Evolutionary conservation across 2,797 vertebrate genomes (phyloP).

Genomic region (Delichon dasypus): DNA sequence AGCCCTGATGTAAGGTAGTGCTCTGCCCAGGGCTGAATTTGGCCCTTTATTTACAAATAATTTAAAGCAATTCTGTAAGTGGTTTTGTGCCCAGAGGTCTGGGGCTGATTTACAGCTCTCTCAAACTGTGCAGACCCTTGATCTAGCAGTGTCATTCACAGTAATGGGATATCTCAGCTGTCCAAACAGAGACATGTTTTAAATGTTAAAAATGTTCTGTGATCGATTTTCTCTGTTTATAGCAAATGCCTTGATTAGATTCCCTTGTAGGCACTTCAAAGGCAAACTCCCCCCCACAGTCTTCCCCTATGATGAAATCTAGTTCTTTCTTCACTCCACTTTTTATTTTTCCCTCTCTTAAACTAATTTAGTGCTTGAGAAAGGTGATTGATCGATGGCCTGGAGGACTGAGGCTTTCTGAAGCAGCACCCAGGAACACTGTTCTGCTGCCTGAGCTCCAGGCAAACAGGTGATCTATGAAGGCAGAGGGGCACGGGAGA

Average conservation of each 20-base stretch:
- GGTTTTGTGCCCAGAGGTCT: conserved; percentile 45
- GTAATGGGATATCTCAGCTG: conserved; percentile 66
- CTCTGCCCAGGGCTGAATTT: neutral
- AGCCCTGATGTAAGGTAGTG: neutral
- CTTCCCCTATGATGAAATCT: conserved; percentile 13
- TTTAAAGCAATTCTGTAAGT: conserved; percentile 53
- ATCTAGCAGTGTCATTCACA: conserved; percentile 37
- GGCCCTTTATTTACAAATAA: conserved; percentile 43
- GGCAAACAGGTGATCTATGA: neutral
- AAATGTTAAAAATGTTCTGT: conserved; percentile 66
- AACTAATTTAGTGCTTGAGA: conserved; percentile 20
- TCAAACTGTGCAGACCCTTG: conserved; percentile 52
- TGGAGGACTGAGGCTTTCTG: neutral
- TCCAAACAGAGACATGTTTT: conserved; percentile 65
- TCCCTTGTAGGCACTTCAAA: conserved; percentile 48
- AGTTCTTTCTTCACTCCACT: conserved; percentile 11
- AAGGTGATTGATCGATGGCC: conserved; percentile 42
- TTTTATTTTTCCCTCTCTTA: conserved; percentile 32
- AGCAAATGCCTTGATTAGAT: conserved; percentile 66
- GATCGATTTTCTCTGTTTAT: conserved; percentile 67
- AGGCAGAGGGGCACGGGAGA: neutral
- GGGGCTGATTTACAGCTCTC: conserved; percentile 60
- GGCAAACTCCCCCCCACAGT: conserved; percentile 4
- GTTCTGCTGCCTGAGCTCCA: neutral
- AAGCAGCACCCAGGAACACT: neutral